Percentiles rank a stretch among this genome's conserved stretches.
Evolutionary conservation across 2,888 invertebrate genomes (phyloP).

Genomic region (Amblyteles armatorius): DNA sequence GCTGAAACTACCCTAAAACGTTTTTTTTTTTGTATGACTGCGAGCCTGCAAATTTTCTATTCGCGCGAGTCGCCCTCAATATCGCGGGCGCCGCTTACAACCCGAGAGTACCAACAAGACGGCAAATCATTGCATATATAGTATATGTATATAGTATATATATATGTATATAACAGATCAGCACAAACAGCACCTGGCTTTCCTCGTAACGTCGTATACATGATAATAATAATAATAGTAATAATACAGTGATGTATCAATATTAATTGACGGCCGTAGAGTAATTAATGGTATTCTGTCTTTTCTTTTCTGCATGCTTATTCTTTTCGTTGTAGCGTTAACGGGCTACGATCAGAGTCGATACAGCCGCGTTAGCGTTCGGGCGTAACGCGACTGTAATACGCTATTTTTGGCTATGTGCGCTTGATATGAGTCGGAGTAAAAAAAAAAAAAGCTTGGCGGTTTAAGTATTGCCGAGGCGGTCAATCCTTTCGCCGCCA

Average conservation of each 20-base stretch:
- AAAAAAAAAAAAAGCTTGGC: constrained; percentile 58
- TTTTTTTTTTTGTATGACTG: background rate
- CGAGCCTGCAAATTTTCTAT: background rate
- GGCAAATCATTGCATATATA: constrained; percentile 33
- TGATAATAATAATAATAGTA: constrained; percentile 48
- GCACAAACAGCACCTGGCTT: constrained; percentile 54
- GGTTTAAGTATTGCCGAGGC: constrained; percentile 13
- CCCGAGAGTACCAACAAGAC: constrained; percentile 26
- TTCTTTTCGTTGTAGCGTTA: constrained; percentile 29
- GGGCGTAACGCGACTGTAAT: constrained; percentile 31
- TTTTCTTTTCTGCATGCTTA: constrained; percentile 43
- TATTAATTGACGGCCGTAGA: constrained; percentile 77
- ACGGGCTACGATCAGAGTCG: constrained; percentile 40
- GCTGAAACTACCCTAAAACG: constrained; percentile 1
- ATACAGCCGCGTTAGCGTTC: constrained; percentile 30
- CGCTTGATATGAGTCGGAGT: constrained; percentile 75
- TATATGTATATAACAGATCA: constrained; percentile 49
- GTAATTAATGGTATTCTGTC: constrained; percentile 46
- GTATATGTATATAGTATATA: constrained; percentile 27
- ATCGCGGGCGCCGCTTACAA: constrained; percentile 12
- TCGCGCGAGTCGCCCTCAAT: background rate
- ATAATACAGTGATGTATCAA: constrained; percentile 54
- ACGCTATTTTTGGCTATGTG: constrained; percentile 73
- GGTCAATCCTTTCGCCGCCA: constrained; percentile 82
- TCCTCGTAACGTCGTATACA: constrained; percentile 38